These are phyloP conservation scores for Gymnothorax javanicus DNA, from an alignment of 2,797 vertebrate genomes.

Conservation along the genomic window DNA sequence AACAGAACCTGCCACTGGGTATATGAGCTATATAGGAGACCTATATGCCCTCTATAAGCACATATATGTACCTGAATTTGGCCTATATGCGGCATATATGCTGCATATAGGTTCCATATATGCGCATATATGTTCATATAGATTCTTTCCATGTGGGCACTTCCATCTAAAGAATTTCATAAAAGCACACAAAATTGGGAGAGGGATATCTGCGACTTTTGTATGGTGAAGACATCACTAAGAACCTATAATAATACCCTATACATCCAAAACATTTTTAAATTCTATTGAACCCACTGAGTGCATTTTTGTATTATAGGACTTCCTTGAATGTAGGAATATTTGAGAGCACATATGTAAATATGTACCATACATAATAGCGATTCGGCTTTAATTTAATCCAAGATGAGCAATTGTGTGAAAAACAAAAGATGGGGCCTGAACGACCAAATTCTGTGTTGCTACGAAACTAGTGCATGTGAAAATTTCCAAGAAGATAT, in stretches of 20 bases:
- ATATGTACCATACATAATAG: not conserved
- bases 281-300: not conserved
- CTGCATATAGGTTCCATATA: no score
- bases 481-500: not conserved
- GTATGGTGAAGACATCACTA: not conserved
- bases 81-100: no score
- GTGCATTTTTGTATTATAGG: not conserved
- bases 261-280: not conserved
- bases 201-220: not conserved
- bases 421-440: not conserved
- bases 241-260: not conserved
- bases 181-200: not conserved
- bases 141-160: not conserved
- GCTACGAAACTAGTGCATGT: not conserved
- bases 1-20: no score
- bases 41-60: no score
- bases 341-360: not conserved
- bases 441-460: not conserved
- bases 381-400: not conserved
- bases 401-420: not conserved
- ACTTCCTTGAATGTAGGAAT: not conserved
- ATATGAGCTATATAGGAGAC: no score
- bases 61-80: no score
- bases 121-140: no score
- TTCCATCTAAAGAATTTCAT: no score